Conservation (phyloP, 1,140 invertebrate genomes). For the Drosophila lini region DNA sequence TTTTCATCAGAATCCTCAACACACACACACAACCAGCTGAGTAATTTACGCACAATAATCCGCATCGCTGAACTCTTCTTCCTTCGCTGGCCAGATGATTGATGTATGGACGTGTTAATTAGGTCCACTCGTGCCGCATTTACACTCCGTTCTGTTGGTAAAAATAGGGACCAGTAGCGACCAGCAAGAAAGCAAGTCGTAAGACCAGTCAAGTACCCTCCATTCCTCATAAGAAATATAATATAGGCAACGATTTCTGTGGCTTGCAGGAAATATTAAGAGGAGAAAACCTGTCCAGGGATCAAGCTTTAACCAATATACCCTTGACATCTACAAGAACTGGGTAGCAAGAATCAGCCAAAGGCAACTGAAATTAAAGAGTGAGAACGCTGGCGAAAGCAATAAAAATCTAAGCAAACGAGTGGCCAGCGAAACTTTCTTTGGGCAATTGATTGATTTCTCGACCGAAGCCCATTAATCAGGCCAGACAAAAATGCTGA, state of each 20-base stretch:
- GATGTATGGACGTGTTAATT: conserved; percentile 83
- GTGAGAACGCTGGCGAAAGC: conserved; percentile 22
- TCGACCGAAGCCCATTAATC: conserved; percentile 77
- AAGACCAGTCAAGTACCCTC: not conserved
- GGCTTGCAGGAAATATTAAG: too few species aligned
- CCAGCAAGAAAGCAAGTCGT: not conserved
- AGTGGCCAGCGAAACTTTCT: conserved; percentile 56
- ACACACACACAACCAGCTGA: conserved; percentile 36
- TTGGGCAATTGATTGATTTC: conserved; percentile 79
- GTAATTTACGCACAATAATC: conserved; percentile 82
- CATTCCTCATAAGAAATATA: too few species aligned
- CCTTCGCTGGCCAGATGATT: conserved; percentile 71
- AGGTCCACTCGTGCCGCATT: conserved; percentile 71
- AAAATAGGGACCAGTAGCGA: conserved; percentile 8
- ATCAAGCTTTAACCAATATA: not conserved
- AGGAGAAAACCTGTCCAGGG: too few species aligned
- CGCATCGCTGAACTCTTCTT: conserved; percentile 72
- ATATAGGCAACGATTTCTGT: not conserved
- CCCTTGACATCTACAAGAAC: not conserved
- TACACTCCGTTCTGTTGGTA: conserved; percentile 32
- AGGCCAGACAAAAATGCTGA: conserved; percentile 58
- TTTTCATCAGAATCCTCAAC: not conserved
- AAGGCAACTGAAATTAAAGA: conserved; percentile 38
- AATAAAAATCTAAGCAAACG: conserved; percentile 67
- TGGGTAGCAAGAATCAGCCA: not conserved